Conservation (phyloP, 2,888 invertebrate genomes). For the Drosophila histrio region DNA sequence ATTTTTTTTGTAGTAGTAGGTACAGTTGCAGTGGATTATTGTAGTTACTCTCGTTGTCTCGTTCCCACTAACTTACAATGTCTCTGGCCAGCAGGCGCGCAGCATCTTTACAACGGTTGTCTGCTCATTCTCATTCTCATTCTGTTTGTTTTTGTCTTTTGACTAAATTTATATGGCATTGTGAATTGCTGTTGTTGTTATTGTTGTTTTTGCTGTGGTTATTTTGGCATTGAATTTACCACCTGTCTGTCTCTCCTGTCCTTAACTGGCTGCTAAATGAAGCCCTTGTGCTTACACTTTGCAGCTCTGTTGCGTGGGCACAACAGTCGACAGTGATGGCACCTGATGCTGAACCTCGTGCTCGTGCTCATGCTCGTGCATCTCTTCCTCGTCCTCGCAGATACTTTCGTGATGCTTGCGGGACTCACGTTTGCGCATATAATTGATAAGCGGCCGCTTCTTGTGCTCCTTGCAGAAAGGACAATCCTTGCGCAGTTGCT, state of each 20-base stretch:
- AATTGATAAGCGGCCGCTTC: constrained; percentile 85
- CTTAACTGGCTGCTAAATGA: constrained; percentile 8
- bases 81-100: constrained; percentile 32
- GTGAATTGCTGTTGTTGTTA: constrained; percentile 48
- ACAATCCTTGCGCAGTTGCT: constrained; percentile 84
- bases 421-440: constrained; percentile 83
- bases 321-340: constrained; percentile 48
- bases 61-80: constrained; percentile 13
- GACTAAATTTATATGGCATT: constrained; percentile 60
- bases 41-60: constrained; percentile 35
- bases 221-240: constrained; percentile 38
- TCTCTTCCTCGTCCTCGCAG: constrained; percentile 84
- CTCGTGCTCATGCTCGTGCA: constrained; percentile 82
- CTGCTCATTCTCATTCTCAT: constrained; percentile 8
- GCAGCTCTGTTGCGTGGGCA: constrained; percentile 68
- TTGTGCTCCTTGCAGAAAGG: constrained; percentile 86
- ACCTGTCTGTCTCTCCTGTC: constrained; percentile 38
- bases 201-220: constrained; percentile 17
- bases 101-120: constrained; percentile 20
- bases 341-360: constrained; percentile 55
- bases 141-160: constrained; percentile 41
- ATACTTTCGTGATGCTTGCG: constrained; percentile 85
- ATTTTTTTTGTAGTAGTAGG: constrained; percentile 21
- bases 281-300: constrained; percentile 49
- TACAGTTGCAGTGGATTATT: constrained; percentile 59